Conservation (phyloP, 2,797 vertebrate genomes). For the Coreius guichenoti region DNA sequence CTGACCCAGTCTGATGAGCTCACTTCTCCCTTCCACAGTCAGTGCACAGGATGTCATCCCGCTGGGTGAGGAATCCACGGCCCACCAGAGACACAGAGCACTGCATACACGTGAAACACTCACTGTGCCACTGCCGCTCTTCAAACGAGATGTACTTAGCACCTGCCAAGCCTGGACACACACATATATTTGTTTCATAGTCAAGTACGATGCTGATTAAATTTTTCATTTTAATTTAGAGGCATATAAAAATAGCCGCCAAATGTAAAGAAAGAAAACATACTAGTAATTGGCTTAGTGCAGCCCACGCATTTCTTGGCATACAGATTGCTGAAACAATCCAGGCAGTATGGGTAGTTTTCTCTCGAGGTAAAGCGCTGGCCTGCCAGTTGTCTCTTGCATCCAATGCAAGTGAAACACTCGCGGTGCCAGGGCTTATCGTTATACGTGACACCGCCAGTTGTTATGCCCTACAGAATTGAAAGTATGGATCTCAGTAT, state of each 20-base stretch:
- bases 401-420: slow-evolving; percentile 92
- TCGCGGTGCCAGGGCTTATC: slow-evolving; percentile 95
- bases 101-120: slow-evolving; percentile 90
- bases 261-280: slow-evolving; percentile 65
- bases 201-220: background rate
- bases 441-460: slow-evolving; percentile 88
- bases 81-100: slow-evolving; percentile 88
- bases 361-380: slow-evolving; percentile 92
- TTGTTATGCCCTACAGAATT: slow-evolving; percentile 84
- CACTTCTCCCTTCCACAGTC: slow-evolving; percentile 85
- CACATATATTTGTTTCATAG: slow-evolving; percentile 7
- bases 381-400: slow-evolving; percentile 87
- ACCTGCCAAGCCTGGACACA: slow-evolving; percentile 83
- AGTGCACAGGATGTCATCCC: slow-evolving; percentile 87
- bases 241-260: background rate
- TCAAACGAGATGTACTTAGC: slow-evolving; percentile 95
- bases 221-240: background rate
- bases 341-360: slow-evolving; percentile 89
- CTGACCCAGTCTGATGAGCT: slow-evolving; percentile 39
- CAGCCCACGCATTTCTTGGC: slow-evolving; percentile 92
- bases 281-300: slow-evolving; percentile 89
- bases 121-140: slow-evolving; percentile 94
- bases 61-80: slow-evolving; percentile 87
- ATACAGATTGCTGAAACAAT: slow-evolving; percentile 89
- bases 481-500: background rate